phyloP scores from a whole-genome alignment of 2,113 vertebrate species.

The Pionites leucogaster region DNA sequence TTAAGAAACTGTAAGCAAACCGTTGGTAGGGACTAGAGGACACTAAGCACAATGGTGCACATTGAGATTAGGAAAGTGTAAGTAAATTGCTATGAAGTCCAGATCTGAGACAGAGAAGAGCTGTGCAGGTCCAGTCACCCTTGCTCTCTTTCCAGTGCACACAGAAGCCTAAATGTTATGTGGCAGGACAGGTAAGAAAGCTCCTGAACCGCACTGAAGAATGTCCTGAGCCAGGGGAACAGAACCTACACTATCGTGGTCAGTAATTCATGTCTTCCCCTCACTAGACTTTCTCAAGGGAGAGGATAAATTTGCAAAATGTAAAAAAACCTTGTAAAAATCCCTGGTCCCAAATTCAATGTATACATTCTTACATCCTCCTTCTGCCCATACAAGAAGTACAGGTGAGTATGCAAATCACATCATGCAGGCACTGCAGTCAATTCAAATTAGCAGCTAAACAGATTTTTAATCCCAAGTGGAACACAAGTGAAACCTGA shows the following conservation, averaged over 20 bases:
- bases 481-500: neutral
- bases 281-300: neutral
- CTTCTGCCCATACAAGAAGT: neutral
- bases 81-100: neutral
- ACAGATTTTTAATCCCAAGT: neutral
- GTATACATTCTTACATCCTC: accelerated
- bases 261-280: neutral
- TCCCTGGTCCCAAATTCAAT: too few relatives aligned
- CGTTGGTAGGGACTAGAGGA: accelerated
- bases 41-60: neutral
- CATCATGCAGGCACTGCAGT: neutral
- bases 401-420: neutral
- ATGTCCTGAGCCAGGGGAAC: neutral
- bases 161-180: accelerated
- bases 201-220: neutral
- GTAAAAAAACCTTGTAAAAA: neutral
- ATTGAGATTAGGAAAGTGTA: accelerated
- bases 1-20: neutral
- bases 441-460: neutral
- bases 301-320: neutral
- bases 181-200: too few relatives aligned
- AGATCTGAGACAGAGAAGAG: neutral
- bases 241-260: neutral
- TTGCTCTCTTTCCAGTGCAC: neutral
- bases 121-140: neutral